phyloP scores from a whole-genome alignment of 2,797 vertebrate species.

The Mallotus villosus region DNA sequence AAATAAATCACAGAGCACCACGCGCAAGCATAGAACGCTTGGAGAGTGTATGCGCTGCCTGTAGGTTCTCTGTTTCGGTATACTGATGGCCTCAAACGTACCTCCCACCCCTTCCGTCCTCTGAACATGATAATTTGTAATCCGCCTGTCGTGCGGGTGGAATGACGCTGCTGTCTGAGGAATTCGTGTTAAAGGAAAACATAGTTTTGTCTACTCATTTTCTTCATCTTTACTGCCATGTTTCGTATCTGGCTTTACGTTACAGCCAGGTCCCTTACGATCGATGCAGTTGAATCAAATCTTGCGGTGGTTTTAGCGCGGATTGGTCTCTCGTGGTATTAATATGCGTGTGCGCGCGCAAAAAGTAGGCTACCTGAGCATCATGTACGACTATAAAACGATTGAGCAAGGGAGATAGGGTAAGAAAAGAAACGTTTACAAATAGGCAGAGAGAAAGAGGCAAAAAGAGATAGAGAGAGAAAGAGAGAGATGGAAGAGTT shows the following conservation, averaged over 20 bases:
- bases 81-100: constrained; percentile 27
- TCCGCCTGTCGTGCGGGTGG: constrained; percentile 55
- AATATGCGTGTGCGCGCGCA: constrained; percentile 25
- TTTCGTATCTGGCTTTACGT: constrained; percentile 44
- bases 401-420: constrained; percentile 28
- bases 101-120: constrained; percentile 57
- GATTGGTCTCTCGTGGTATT: constrained; percentile 76
- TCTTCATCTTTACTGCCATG: constrained; percentile 32
- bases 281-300: constrained; percentile 83
- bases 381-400: constrained; percentile 7
- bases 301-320: constrained; percentile 80
- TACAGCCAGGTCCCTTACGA: constrained; percentile 44
- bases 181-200: too few species aligned
- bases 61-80: constrained; percentile 13
- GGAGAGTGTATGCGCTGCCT: constrained; percentile 34
- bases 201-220: not conserved
- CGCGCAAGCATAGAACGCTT: constrained; percentile 46
- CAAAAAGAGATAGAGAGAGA: not conserved
- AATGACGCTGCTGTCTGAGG: constrained; percentile 43
- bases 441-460: constrained; percentile 13
- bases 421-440: constrained; percentile 16
- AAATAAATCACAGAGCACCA: constrained; percentile 33
- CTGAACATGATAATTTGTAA: constrained; percentile 44
- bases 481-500: constrained; percentile 37
- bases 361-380: constrained; percentile 19